Base-by-base conservation (phyloP, 2,888 invertebrate genomes). In the Smittia sp. region DNA sequence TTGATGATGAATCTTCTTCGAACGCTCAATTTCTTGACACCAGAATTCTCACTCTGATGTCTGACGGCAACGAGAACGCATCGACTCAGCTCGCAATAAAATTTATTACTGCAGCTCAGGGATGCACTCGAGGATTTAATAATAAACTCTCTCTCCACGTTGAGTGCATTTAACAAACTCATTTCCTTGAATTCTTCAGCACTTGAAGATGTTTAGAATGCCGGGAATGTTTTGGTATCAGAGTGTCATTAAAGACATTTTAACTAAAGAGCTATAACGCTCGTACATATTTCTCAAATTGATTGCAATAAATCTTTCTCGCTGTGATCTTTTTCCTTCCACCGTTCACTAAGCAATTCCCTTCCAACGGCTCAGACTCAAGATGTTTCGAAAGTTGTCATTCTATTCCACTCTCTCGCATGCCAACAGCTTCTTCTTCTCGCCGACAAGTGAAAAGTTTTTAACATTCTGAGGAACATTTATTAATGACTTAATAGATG, bases 271-370 rank as follows among this genome's bases (percentile, higher is more conserved):
- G 32, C 72, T 72, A 32, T 58, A 24, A 52, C 54, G 72, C 41
- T 62, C 22, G 39, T 24, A 46, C 52, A 69, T 69, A 38, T 22
- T 72, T 62, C 72, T 67, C 41, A 72, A 72, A 72, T 72, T 72
- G 72, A 72, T 62, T 72, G 72, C 72, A 62, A 72, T 72, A 72
- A 72, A 72, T 72, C 72, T 72, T 62, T 72, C 63, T 27, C n/a
- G 27, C 25, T 18, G 58, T 58, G 46, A 58, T 58, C 58, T 58
- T 58, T 58, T 58, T 58, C 22, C 58, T 58, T 13, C 22, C 9
- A 9, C 32, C 32, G 11, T 46, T 46, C 46, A 46, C 32, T 32
- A 32, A 32, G 32, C 32, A 32, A 32, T 32, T 32, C 32, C 2
- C 11, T 46, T 46, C 46, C 46, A 46, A 32, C 11, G 58, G 22